Evolutionary conservation across 2,113 vertebrate genomes (phyloP), one percentile per base, ranked within the genome.

Genomic region (Morone chrysops): DNA sequence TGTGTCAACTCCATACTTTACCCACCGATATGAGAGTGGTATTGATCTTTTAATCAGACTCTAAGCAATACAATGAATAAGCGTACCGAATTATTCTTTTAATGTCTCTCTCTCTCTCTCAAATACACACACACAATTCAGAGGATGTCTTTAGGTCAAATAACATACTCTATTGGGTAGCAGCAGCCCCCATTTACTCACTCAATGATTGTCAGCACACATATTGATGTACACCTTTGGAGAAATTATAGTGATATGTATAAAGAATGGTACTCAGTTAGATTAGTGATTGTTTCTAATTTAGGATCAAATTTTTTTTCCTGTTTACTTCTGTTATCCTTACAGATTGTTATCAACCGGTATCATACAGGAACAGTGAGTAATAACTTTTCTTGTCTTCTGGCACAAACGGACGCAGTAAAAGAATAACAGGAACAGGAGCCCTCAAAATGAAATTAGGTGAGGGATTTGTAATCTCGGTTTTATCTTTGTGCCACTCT

Each of bases 161-260:
- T 53, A 51, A 54, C 70, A 79, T 43, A 77, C 60, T 80, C 66
- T 43, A 57, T 61, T 51, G 22, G 62, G 57, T 20, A 20, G 47
- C 47, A 78, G 51, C 31, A 68, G 57, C 57, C 25, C 9, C 38
- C 56, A 65, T 14, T 18, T 14, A 50, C 60, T 70, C 77, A 77
- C 53, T 85, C 78, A 81, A 66, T 92, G 92, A 94, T 94, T 94
- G 93, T 94, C 93, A 80, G 84, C 88, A 89, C 78, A 94, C 80
- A 78, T 54, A 53, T 63, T 68, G 65, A 88, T 81, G 84, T 87
- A 78, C 62, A 92, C 78, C 62, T 86, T 88, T 87, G 75, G 78
- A 90, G 70, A 89, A 88, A 82, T 73, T 0, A 88, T 68, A 41
- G 31, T 48, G 62, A 80, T 82, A 74, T 81, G 87, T 86, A 67